A percentile compares a stretch with the other conserved stretches of the same genome.
These are phyloP conservation scores for Uria lomvia DNA, from an alignment of 2,113 vertebrate species.

Conservation along the genomic window DNA sequence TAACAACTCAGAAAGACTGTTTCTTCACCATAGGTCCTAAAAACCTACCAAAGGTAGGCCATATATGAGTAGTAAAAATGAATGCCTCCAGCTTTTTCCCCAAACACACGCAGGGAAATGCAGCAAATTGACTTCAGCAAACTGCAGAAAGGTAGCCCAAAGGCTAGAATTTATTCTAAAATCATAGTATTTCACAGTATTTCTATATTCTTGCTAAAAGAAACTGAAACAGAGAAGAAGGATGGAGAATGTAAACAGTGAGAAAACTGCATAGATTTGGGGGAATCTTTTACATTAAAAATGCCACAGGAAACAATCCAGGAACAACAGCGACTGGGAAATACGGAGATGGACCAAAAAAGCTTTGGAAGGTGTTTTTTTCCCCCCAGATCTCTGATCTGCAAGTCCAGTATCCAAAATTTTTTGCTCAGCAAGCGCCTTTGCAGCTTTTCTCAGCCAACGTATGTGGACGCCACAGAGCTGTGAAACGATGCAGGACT, in stretches of 20 bases:
- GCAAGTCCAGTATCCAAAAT: not conserved
- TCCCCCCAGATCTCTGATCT: not conserved
- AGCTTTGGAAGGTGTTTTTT: not conserved
- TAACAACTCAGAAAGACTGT: not conserved
- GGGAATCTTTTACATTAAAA: not conserved
- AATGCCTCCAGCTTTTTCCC: not conserved
- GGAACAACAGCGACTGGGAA: not conserved
- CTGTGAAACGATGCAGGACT: not conserved
- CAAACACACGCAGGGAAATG: not conserved
- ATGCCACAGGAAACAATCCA: not conserved
- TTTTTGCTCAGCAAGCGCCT: not conserved
- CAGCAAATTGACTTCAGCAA: not conserved
- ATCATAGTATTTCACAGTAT: not conserved
- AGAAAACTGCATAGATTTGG: not conserved
- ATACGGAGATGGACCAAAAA: not conserved
- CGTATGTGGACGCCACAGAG: not conserved
- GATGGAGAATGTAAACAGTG: not conserved
- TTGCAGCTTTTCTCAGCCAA: not conserved
- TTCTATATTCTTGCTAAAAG: not conserved
- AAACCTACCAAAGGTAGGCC: not conserved
- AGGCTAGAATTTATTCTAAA: not conserved
- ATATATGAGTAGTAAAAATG: not conserved
- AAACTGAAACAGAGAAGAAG: not conserved
- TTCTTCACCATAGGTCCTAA: not conserved
- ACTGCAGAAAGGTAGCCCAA: not conserved